A percentile compares a stretch with the other conserved stretches of the same genome.
phyloP scores from a whole-genome alignment of 2,888 invertebrate species.

The Geophilus truncorum region DNA sequence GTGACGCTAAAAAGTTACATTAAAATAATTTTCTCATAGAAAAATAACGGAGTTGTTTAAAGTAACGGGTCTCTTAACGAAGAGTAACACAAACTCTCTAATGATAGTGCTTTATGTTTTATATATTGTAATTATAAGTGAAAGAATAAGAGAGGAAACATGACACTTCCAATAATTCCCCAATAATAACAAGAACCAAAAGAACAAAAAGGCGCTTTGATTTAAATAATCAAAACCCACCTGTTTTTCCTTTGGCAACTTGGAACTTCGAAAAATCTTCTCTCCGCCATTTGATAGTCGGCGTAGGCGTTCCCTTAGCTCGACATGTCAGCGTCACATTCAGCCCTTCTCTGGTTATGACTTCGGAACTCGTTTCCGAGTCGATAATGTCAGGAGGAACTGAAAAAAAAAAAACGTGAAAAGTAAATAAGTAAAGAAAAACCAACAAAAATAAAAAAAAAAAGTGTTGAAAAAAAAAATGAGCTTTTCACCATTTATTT shows the following conservation, averaged over 20 bases:
- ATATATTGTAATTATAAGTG: no score
- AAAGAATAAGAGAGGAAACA: no score
- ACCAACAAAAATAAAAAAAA: background rate
- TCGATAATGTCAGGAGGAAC: constrained; percentile 87
- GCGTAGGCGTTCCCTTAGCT: constrained; percentile 65
- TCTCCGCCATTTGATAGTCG: constrained; percentile 86
- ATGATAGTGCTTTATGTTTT: no score
- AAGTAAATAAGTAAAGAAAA: background rate
- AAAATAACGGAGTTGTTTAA: no score
- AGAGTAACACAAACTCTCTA: no score
- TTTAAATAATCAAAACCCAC: no score
- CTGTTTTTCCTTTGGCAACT: constrained; percentile 35
- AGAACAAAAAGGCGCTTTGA: no score
- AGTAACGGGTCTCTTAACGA: no score
- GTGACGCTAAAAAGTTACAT: no score
- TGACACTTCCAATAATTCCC: no score
- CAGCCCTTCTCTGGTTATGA: constrained; percentile 83
- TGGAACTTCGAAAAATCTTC: constrained; percentile 66
- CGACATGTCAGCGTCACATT: constrained; percentile 83
- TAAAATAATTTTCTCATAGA: no score
- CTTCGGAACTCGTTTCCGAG: constrained; percentile 83
- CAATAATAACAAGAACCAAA: no score
- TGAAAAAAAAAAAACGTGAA: constrained; percentile 51
- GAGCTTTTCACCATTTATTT: background rate
- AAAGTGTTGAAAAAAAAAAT: background rate